Evolutionary conservation across 2,113 vertebrate species (phyloP).

Genomic region (Pachypanchax playfairii): DNA sequence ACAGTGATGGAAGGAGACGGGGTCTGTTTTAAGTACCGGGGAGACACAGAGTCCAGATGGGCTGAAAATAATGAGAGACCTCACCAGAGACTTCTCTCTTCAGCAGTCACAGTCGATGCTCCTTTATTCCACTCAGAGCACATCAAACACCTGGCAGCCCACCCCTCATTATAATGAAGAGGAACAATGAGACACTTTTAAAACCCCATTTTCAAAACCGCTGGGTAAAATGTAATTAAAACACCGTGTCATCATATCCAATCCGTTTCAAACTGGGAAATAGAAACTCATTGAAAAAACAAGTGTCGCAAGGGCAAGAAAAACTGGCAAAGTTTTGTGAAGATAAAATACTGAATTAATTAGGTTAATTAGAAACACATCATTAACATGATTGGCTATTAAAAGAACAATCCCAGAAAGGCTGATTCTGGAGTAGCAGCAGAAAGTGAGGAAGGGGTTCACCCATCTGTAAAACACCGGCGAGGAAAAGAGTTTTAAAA

Average conservation of each 20-base stretch:
- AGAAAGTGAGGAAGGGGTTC: background rate
- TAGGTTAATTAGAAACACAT: background rate
- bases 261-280: background rate
- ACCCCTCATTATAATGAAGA: conserved; percentile 25
- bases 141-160: conserved; percentile 60
- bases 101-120: conserved; percentile 66
- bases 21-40: conserved; percentile 60
- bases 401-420: background rate
- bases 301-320: background rate
- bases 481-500: background rate
- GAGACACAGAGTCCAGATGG: conserved; percentile 57
- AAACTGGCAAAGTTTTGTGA: background rate
- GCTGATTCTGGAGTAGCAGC: background rate
- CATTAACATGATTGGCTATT: conserved; percentile 3
- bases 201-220: conserved; percentile 6
- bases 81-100: conserved; percentile 55
- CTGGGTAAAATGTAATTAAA: background rate
- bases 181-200: conserved; percentile 20
- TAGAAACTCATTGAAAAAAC: background rate
- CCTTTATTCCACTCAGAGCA: conserved; percentile 38
- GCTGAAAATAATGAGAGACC: conserved; percentile 69
- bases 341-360: background rate
- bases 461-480: background rate
- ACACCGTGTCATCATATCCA: background rate
- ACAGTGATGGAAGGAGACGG: conserved; percentile 13